Evolutionary conservation across 64 coral and sea anemone genomes (phyloP).

Genomic region (Pocillopora verrucosa): DNA sequence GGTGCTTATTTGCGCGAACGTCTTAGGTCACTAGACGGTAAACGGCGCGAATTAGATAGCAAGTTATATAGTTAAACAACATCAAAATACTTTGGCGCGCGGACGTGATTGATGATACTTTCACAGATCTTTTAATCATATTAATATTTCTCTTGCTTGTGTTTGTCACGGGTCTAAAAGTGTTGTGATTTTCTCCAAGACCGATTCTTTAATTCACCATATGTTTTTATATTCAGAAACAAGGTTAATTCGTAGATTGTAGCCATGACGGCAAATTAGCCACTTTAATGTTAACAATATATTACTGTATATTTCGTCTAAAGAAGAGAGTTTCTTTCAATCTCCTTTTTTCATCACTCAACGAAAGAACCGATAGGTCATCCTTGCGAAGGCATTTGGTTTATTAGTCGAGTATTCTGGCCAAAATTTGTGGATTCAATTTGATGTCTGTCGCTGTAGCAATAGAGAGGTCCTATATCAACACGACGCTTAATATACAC

Average conservation of each 20-base stretch:
- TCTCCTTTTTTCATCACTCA: background rate
- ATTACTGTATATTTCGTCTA: background rate
- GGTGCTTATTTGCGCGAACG: background rate
- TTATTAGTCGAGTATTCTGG: background rate
- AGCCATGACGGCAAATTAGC: too few species aligned
- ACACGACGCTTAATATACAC: too few species aligned
- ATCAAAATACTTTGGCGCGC: background rate
- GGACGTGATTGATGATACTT: background rate
- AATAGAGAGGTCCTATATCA: too few species aligned
- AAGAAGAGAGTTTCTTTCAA: background rate
- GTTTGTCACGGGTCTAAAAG: background rate
- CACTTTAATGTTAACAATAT: background rate
- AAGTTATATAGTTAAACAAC: background rate
- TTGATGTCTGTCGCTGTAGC: background rate
- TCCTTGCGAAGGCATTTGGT: background rate
- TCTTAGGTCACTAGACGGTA: background rate
- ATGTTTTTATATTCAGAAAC: background rate
- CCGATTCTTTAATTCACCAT: background rate
- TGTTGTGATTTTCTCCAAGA: conserved; percentile 1
- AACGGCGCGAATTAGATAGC: background rate
- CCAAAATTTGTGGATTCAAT: background rate
- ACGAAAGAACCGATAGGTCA: background rate
- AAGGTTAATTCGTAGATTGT: too few species aligned
- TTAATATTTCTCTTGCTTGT: background rate
- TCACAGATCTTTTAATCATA: conserved; percentile 12